Conservation (phyloP, 1,140 invertebrate genomes). For the Anastatus disparis region DNA sequence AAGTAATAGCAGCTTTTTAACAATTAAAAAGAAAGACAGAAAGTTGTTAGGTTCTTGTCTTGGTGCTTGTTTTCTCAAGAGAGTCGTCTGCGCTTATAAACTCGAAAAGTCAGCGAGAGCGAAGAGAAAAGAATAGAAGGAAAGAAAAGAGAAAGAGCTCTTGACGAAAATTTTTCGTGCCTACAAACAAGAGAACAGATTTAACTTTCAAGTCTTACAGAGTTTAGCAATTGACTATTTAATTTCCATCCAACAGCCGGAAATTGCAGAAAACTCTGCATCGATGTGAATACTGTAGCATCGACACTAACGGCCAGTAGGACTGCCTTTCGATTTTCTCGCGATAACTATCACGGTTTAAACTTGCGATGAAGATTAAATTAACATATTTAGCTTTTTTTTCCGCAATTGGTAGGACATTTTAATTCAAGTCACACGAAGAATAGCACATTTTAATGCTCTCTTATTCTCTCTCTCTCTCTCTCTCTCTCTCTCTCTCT, state of each 20-base stretch:
- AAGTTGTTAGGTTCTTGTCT: not conserved
- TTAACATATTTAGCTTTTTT: no score
- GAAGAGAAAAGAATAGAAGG: no score
- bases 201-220: not conserved
- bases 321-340: not conserved
- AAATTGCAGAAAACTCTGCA: no score
- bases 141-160: no score
- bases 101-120: not conserved
- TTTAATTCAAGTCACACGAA: no score
- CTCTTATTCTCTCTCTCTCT: not conserved
- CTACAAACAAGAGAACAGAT: not conserved
- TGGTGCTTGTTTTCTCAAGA: not conserved
- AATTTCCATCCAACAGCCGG: slow-evolving; percentile 31
- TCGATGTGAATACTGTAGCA: no score
- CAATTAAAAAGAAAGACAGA: not conserved
- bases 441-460: no score
- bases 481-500: not conserved
- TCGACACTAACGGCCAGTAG: not conserved
- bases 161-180: no score
- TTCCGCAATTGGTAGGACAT: no score
- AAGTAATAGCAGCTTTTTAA: not conserved
- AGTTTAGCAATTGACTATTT: slow-evolving; percentile 29
- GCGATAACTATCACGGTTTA: no score
- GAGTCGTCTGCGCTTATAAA: not conserved
- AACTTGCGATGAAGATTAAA: no score